These are phyloP conservation scores for Tragelaphus imberbis DNA, from an alignment of 2,113 vertebrate species.

Conservation along the genomic window DNA sequence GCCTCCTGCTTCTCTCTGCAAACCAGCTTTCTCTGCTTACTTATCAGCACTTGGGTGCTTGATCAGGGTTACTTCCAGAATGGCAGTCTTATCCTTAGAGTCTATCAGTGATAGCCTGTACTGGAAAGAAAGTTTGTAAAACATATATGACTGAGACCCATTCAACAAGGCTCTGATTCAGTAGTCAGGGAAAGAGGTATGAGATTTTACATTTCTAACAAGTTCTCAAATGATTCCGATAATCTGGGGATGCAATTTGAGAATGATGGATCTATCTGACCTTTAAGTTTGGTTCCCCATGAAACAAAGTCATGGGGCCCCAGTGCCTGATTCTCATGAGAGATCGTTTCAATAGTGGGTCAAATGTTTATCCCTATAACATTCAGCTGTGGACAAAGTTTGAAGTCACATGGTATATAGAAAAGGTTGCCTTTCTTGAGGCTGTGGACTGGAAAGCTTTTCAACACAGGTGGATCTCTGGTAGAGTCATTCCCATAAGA, in stretches of 20 bases:
- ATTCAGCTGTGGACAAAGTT: background rate
- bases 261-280: background rate
- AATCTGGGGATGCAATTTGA: background rate
- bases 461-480: background rate
- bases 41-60: background rate
- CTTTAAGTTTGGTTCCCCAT: background rate
- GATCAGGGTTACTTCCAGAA: background rate
- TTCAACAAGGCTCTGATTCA: background rate
- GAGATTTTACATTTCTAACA: background rate
- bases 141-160: background rate
- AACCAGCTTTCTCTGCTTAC: background rate
- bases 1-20: background rate
- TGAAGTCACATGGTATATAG: background rate
- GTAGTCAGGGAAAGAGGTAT: background rate
- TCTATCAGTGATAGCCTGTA: background rate
- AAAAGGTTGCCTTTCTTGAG: background rate
- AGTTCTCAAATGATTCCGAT: background rate
- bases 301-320: background rate
- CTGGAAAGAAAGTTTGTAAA: background rate
- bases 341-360: background rate
- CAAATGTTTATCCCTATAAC: background rate
- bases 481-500: background rate
- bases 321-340: background rate
- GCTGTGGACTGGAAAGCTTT: background rate
- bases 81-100: background rate